A percentile compares a stretch with the other conserved stretches of the same genome.
Conservation (phyloP, 1,140 invertebrate species). For the Halictus rubicundus region DNA sequence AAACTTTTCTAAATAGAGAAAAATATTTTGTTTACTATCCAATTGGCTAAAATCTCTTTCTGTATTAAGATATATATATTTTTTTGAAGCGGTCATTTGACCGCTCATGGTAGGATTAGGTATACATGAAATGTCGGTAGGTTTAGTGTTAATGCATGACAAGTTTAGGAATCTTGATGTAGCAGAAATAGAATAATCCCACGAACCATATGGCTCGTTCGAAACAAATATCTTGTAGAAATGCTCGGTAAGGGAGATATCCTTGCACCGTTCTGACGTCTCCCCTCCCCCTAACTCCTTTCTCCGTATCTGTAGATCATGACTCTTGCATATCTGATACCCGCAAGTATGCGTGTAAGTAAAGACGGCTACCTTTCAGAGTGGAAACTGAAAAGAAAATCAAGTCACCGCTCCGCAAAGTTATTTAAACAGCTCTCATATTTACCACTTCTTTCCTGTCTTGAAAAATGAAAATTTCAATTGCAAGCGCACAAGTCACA, state of each 20-base stretch:
- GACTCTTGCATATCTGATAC: conserved; percentile 4
- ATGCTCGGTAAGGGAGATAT: not conserved
- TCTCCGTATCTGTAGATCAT: not conserved
- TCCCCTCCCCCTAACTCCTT: conserved; percentile 3
- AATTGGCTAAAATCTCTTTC: too few species aligned
- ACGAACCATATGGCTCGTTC: not conserved
- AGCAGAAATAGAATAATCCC: not conserved
- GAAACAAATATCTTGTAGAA: conserved; percentile 5
- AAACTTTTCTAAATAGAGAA: too few species aligned
- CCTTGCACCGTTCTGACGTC: conserved; percentile 1
- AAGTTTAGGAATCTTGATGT: not conserved
- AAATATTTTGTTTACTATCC: too few species aligned
- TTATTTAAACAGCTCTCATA: not conserved
- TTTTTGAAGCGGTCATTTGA: too few species aligned
- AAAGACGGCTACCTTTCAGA: conserved; percentile 34
- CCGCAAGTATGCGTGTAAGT: conserved; percentile 1
- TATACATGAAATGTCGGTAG: too few species aligned
- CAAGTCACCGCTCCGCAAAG: conserved; percentile 20
- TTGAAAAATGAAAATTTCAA: too few species aligned
- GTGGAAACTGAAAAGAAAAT: conserved; percentile 27
- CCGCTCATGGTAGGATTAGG: too few species aligned
- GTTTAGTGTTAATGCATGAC: too few species aligned
- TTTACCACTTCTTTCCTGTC: conserved; percentile 3
- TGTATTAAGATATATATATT: too few species aligned
- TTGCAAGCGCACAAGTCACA: too few species aligned